phyloP scores from a whole-genome alignment of 1,140 invertebrate species.

The Asobara japonica region DNA sequence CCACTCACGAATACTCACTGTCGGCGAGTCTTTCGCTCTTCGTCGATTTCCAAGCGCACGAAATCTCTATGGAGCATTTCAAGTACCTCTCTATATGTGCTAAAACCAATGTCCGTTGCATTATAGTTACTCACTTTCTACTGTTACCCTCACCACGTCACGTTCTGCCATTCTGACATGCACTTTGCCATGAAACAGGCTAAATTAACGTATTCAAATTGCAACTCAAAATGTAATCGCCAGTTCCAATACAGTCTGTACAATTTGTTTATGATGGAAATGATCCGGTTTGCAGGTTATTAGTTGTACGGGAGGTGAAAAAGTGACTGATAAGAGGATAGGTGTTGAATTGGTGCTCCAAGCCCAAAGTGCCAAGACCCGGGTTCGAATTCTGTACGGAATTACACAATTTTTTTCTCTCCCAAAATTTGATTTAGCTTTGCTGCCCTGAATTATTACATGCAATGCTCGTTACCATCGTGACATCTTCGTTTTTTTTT shows the following conservation, averaged over 20 bases:
- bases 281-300: not conserved
- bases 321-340: too few relatives aligned
- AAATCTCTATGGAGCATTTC: conserved; percentile 5
- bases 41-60: conserved; percentile 6
- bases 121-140: not conserved
- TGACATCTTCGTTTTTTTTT: not conserved
- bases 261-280: not conserved
- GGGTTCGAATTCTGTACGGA: too few relatives aligned
- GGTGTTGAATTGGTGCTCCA: too few relatives aligned
- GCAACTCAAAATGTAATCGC: not conserved
- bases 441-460: too few relatives aligned
- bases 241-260: too few relatives aligned
- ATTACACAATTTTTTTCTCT: too few relatives aligned
- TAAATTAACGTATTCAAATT: conserved; percentile 32
- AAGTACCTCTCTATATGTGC: conserved; percentile 2
- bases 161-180: not conserved
- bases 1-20: not conserved
- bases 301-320: not conserved
- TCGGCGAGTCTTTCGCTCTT: not conserved
- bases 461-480: not conserved
- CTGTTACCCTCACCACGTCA: not conserved
- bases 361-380: too few relatives aligned
- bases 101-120: conserved; percentile 1
- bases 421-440: too few relatives aligned
- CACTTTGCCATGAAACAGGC: conserved; percentile 16